Percentiles rank a stretch among this genome's conserved stretches.
Evolutionary conservation across 2,797 vertebrate species (phyloP).

Genomic region (Phaenicophaeus curvirostris): DNA sequence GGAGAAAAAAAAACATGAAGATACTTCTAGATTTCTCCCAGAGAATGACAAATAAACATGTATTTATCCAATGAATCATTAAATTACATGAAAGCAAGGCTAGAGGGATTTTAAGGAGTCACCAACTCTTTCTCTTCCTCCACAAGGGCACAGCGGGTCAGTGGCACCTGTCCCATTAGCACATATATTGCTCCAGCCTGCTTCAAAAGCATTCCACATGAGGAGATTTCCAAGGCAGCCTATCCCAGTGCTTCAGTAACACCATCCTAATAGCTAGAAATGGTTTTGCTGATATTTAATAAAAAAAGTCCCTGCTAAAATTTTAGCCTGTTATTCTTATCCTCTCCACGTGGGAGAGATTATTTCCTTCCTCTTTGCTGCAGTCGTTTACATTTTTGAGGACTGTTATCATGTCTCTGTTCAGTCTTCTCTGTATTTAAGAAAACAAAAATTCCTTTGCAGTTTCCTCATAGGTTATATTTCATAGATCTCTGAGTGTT

Average conservation of each 20-base stretch:
- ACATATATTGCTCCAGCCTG: background rate
- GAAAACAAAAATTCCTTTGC: slow-evolving; percentile 55
- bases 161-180: background rate
- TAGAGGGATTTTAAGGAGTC: background rate
- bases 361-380: slow-evolving; percentile 56
- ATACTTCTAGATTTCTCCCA: background rate
- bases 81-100: background rate
- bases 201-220: background rate
- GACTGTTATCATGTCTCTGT: slow-evolving; percentile 58
- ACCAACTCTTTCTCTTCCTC: background rate
- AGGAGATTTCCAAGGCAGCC: background rate
- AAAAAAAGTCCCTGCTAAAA: background rate
- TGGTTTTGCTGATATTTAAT: background rate
- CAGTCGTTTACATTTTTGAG: slow-evolving; percentile 63
- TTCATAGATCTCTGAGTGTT: slow-evolving; percentile 8
- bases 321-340: slow-evolving; percentile 55
- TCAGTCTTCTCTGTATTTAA: slow-evolving; percentile 31
- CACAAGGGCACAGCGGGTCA: background rate
- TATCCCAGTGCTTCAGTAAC: background rate
- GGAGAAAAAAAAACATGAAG: background rate
- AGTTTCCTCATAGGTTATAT: slow-evolving; percentile 10
- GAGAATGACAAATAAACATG: background rate
- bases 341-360: slow-evolving; percentile 50
- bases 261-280: background rate
- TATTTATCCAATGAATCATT: background rate